Conservation (phyloP, 2,888 invertebrate genomes). For the Phaonia tiefii region DNA sequence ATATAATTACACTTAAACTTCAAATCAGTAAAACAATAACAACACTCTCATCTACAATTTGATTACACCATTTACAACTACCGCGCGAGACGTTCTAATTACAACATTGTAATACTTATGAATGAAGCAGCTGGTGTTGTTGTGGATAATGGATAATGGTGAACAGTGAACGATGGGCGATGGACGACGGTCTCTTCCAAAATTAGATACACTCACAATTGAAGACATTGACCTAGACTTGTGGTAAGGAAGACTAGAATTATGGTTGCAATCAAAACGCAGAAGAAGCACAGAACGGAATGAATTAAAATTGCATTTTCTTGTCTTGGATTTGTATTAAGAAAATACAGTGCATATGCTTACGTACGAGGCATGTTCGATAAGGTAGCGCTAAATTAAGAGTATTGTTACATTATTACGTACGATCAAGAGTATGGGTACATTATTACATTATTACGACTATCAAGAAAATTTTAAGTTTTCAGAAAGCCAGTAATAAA, state of each 20-base stretch:
- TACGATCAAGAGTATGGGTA: too few relatives aligned
- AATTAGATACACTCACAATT: conserved; percentile 63
- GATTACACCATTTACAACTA: conserved; percentile 46
- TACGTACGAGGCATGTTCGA: too few relatives aligned
- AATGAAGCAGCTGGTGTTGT: too few relatives aligned
- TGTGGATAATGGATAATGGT: too few relatives aligned
- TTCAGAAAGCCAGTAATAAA: too few relatives aligned
- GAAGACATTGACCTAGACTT: conserved; percentile 68
- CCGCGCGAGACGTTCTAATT: conserved; percentile 52
- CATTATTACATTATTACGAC: too few relatives aligned
- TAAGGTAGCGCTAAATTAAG: too few relatives aligned
- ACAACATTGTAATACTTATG: conserved; percentile 37
- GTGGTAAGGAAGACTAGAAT: conserved; percentile 62
- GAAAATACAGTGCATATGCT: neutral
- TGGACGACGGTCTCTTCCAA: neutral
- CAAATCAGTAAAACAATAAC: conserved; percentile 45
- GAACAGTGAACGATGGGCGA: too few relatives aligned
- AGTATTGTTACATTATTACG: too few relatives aligned
- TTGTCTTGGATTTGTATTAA: conserved; percentile 43
- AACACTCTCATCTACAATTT: conserved; percentile 30
- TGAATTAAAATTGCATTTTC: conserved; percentile 42
- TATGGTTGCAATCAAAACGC: conserved; percentile 45
- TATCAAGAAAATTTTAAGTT: too few relatives aligned
- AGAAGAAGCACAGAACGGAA: conserved; percentile 43
- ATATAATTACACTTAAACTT: conserved; percentile 74